Evolutionary conservation across 1,140 invertebrate species (phyloP).

Genomic region (Eulimnadia texana): DNA sequence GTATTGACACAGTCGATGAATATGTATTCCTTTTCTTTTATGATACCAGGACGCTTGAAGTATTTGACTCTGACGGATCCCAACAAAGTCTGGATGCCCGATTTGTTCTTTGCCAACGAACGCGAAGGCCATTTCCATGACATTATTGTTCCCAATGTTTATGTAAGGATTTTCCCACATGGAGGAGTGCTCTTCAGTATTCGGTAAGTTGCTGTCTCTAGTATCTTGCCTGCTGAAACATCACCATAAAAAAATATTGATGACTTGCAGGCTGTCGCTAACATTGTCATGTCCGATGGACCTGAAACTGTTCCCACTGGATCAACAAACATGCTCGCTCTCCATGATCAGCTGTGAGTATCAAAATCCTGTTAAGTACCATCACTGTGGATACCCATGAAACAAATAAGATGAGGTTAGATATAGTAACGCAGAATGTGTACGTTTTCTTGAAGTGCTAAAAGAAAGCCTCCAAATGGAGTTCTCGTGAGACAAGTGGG

Average conservation of each 20-base stretch:
- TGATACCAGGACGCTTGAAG: too few relatives aligned
- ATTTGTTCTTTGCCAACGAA: constrained; percentile 38
- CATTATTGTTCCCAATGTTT: constrained; percentile 30
- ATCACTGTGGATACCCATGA: background rate
- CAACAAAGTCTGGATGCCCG: constrained; percentile 35
- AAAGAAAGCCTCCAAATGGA: too few relatives aligned
- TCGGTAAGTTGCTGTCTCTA: constrained; percentile 23
- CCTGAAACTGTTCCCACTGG: constrained; percentile 33
- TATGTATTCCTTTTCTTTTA: too few relatives aligned
- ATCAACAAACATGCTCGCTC: constrained; percentile 33
- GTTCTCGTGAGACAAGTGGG: too few relatives aligned
- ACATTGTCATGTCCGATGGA: constrained; percentile 35
- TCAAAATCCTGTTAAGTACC: constrained; percentile 7
- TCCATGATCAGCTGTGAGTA: constrained; percentile 36
- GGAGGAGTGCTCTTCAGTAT: constrained; percentile 35
- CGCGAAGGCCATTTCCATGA: constrained; percentile 34
- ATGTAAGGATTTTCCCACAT: constrained; percentile 33
- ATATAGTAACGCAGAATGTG: background rate
- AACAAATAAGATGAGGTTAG: background rate
- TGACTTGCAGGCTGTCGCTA: constrained; percentile 28
- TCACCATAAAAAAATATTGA: background rate
- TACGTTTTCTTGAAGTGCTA: too few relatives aligned
- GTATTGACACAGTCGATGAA: too few relatives aligned
- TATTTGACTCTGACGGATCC: constrained; percentile 30
- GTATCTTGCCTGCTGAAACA: background rate